Evolutionary conservation across 2,797 vertebrate species (phyloP).

Genomic region (Etheostoma perlongum): DNA sequence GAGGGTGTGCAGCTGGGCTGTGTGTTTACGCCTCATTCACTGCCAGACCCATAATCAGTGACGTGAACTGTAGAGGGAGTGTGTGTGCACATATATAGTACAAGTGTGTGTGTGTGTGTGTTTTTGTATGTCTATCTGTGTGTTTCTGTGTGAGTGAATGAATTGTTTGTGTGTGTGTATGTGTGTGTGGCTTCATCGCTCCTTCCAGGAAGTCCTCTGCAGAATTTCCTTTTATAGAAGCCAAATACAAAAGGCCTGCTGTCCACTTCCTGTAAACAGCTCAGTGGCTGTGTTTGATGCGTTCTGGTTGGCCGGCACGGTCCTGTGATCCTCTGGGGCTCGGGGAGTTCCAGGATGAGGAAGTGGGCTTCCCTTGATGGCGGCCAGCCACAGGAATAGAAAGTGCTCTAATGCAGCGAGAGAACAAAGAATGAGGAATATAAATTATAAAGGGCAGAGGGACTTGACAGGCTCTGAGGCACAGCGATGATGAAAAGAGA

Average conservation of each 20-base stretch:
- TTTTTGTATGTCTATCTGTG: neutral
- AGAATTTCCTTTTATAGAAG: conserved; percentile 89
- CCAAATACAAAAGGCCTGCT: conserved; percentile 85
- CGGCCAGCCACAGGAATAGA: conserved; percentile 71
- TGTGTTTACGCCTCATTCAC: conserved; percentile 57
- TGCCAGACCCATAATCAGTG: conserved; percentile 55
- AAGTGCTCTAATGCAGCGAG: conserved; percentile 56
- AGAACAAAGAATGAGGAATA: conserved; percentile 56
- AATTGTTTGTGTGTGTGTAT: conserved; percentile 22
- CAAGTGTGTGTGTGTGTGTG: neutral
- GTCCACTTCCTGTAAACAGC: conserved; percentile 89
- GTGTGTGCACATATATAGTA: neutral
- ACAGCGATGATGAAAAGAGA: conserved; percentile 1
- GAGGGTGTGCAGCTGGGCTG: conserved; percentile 56
- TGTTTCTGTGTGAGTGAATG: conserved; percentile 45
- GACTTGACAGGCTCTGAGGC: neutral
- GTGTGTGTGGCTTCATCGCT: conserved; percentile 68
- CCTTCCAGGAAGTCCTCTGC: conserved; percentile 84
- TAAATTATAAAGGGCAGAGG: conserved; percentile 26
- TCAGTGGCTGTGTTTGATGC: conserved; percentile 58
- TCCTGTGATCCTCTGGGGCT: conserved; percentile 62
- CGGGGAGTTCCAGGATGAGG: conserved; percentile 81
- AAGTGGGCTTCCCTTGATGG: conserved; percentile 79
- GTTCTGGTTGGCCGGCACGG: conserved; percentile 59
- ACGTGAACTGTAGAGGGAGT: conserved; percentile 36